Conservation (phyloP, 2,113 vertebrate species). For the Sardina pilchardus region DNA sequence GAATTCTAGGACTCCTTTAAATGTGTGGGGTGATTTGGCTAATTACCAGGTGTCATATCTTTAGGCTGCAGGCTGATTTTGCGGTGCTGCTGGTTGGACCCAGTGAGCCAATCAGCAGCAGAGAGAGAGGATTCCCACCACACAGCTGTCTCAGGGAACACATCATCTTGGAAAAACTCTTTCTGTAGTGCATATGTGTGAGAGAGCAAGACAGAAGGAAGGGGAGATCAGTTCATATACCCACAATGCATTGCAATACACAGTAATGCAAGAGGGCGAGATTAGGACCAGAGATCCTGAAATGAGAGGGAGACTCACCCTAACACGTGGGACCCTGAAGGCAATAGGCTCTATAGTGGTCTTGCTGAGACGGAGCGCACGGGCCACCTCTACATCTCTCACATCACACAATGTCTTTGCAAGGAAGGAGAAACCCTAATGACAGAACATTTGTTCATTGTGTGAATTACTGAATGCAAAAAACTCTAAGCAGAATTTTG, state of each 20-base stretch:
- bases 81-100: slow-evolving; percentile 74
- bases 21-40: neutral
- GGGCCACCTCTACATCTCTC: slow-evolving; percentile 85
- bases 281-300: neutral
- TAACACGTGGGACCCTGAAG: slow-evolving; percentile 89
- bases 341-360: slow-evolving; percentile 82
- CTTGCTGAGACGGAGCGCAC: slow-evolving; percentile 84
- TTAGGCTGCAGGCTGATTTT: slow-evolving; percentile 77
- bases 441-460: neutral
- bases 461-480: neutral
- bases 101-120: slow-evolving; percentile 77
- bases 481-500: neutral
- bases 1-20: too few species aligned
- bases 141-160: slow-evolving; percentile 78
- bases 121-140: slow-evolving; percentile 82
- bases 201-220: neutral
- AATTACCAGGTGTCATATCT: slow-evolving; percentile 85
- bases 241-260: neutral
- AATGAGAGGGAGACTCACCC: slow-evolving; percentile 65
- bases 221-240: neutral
- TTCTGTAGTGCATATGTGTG: slow-evolving; percentile 72
- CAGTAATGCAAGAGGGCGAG: too few species aligned
- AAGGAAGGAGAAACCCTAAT: slow-evolving; percentile 86
- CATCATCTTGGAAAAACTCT: slow-evolving; percentile 96
- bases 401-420: slow-evolving; percentile 86